Base-by-base conservation (phyloP, 2,888 invertebrate genomes). In the Pilophorus perplexus region DNA sequence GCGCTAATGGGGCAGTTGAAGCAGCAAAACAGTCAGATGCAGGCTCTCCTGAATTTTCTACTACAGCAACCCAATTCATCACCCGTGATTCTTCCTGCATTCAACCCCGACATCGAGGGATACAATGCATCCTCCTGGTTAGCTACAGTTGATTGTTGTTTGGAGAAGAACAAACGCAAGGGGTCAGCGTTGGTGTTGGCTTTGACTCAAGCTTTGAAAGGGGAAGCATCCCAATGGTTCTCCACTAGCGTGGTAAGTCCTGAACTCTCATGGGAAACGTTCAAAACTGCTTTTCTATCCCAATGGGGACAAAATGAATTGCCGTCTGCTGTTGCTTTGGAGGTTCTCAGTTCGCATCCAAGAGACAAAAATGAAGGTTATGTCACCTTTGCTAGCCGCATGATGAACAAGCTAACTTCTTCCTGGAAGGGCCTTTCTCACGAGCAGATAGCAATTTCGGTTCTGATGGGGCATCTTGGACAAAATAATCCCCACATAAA, bases 221-320 rank as follows among this genome's bases (percentile, higher is more conserved):
- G 52, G 16, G 52, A 52, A 52, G 52, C 52, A 1, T 1, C 27
- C 2, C 10, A 23, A 14, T 52, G 52, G 52, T 52, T 52, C 28
- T n/a, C n/a, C n/a, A 52, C 52, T 5, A 12, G 12, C 10, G 14
- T 50, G 6, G 50, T 23, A 12, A 28, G 52, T 52, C 44, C 44
- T 44, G 44, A 44, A 44, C 2, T 44, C 18, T 22, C 44, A 12
- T 44, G 44, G 44, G 20, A 20, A 20, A 20, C 18, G 2, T 44
- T 44, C 2, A 44, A 44, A 44, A 44, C 18, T 20, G 44, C 22
- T 8, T 44, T 44, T 12, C 44, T 44, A 20, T 10, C 44, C 23
- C 44, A 44, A 20, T 44, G 44, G 44, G 20, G 20, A 2, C 10
- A 20, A 1, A 23, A 20, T 3, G 44, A 44, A 18, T 20, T 8